These are phyloP conservation scores for Ophion obscuratus DNA, from an alignment of 2,888 invertebrate species.

Conservation along the genomic window DNA sequence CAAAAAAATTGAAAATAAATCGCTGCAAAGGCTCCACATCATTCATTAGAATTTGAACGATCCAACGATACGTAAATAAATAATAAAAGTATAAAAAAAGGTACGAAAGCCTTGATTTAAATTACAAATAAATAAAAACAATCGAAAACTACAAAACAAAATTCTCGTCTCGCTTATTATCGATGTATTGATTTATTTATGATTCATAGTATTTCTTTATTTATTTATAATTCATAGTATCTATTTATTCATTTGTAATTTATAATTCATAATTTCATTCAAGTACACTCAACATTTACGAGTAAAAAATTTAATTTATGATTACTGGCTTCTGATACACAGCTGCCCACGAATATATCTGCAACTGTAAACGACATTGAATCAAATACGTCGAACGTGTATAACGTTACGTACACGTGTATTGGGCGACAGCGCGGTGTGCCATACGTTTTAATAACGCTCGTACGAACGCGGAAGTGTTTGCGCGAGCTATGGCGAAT, in stretches of 20 bases:
- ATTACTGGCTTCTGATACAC: not conserved
- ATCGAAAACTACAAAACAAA: not conserved
- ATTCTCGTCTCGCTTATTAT: not conserved
- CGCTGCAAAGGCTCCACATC: too few species aligned
- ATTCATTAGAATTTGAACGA: too few species aligned
- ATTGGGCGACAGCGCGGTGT: not conserved
- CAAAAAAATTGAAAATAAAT: too few species aligned
- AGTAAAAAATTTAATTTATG: conserved; percentile 1
- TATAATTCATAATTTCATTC: not conserved
- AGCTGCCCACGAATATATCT: not conserved
- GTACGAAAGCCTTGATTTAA: not conserved
- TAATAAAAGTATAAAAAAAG: too few species aligned
- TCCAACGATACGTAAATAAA: too few species aligned
- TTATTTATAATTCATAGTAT: too few species aligned
- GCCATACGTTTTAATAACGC: conserved; percentile 69
- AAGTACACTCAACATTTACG: not conserved
- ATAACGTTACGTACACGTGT: not conserved
- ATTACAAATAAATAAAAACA: not conserved
- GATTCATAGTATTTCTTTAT: too few species aligned
- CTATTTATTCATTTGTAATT: not conserved
- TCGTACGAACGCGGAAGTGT: conserved; percentile 73
- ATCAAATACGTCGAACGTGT: conserved; percentile 14
- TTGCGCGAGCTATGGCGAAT: conserved; percentile 68
- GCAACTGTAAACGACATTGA: not conserved
- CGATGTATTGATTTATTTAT: not conserved